Conservation (phyloP, 2,113 vertebrate genomes). For the Anarhynchus alexandrinus region DNA sequence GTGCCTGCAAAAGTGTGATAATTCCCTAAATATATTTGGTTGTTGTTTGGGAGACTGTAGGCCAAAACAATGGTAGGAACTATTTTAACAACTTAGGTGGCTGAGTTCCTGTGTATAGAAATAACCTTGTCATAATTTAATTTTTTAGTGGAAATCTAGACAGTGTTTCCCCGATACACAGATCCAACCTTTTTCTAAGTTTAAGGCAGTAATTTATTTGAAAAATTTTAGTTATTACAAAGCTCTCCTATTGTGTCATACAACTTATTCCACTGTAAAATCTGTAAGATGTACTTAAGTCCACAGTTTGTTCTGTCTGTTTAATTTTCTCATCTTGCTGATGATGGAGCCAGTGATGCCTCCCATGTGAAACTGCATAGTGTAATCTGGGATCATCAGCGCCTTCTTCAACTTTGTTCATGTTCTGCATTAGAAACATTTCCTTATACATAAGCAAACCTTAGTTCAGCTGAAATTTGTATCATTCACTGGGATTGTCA, state of each 20-base stretch:
- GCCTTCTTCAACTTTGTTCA: neutral
- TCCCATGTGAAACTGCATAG: neutral
- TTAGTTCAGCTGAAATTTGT: neutral
- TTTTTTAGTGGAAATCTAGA: neutral
- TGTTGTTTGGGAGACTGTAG: neutral
- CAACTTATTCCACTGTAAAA: neutral
- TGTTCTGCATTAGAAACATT: neutral
- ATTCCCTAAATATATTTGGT: neutral
- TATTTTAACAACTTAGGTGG: neutral
- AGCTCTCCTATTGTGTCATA: neutral
- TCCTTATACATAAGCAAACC: neutral
- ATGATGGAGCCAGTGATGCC: neutral
- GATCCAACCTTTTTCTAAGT: neutral
- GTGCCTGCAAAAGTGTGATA: neutral
- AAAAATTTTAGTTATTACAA: neutral
- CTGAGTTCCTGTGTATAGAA: neutral
- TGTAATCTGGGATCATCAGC: neutral
- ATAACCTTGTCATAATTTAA: neutral
- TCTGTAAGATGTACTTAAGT: neutral
- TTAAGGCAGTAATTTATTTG: neutral
- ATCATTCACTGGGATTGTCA: neutral
- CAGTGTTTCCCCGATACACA: neutral
- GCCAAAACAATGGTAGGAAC: neutral
- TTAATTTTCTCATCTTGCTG: neutral
- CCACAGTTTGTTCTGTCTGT: neutral